These are phyloP conservation scores for Okamejei kenojei DNA, from an alignment of 2,797 vertebrate genomes.

Conservation along the genomic window DNA sequence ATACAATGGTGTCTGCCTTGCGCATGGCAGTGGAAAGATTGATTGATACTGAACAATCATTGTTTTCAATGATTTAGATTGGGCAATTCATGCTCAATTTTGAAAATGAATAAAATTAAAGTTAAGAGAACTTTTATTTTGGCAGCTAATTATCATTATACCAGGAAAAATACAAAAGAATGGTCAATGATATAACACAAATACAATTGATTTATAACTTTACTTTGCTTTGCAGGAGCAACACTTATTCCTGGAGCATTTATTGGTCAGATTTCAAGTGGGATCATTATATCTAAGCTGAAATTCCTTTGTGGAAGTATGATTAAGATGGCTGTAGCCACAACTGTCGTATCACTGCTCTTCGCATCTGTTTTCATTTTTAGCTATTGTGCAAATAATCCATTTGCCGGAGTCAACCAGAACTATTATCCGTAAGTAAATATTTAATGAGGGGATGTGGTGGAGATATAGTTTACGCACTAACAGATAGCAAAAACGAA, in stretches of 20 bases:
- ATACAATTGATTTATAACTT: slow-evolving; percentile 28
- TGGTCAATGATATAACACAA: background rate
- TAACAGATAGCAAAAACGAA: too few relatives aligned
- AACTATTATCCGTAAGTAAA: slow-evolving; percentile 62
- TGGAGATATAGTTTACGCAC: too few relatives aligned
- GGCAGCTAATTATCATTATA: background rate
- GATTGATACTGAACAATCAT: background rate
- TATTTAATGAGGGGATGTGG: background rate
- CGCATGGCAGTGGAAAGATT: too few relatives aligned
- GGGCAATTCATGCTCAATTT: too few relatives aligned
- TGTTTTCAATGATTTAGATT: background rate
- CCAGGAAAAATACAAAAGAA: background rate
- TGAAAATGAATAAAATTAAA: too few relatives aligned
- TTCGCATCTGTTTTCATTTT: slow-evolving; percentile 57
- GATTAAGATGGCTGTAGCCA: slow-evolving; percentile 55
- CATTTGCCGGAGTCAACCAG: slow-evolving; percentile 64
- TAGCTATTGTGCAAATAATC: slow-evolving; percentile 59
- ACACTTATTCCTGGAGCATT: slow-evolving; percentile 66
- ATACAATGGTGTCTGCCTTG: too few relatives aligned
- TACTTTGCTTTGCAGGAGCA: slow-evolving; percentile 53
- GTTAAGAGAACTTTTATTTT: background rate
- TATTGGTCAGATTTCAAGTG: slow-evolving; percentile 67
- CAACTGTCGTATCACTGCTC: slow-evolving; percentile 50
- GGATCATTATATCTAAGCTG: slow-evolving; percentile 59
- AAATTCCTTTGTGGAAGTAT: slow-evolving; percentile 59